phyloP scores from a whole-genome alignment of 2,888 invertebrate genomes.

The Agonopterix subpropinquella region DNA sequence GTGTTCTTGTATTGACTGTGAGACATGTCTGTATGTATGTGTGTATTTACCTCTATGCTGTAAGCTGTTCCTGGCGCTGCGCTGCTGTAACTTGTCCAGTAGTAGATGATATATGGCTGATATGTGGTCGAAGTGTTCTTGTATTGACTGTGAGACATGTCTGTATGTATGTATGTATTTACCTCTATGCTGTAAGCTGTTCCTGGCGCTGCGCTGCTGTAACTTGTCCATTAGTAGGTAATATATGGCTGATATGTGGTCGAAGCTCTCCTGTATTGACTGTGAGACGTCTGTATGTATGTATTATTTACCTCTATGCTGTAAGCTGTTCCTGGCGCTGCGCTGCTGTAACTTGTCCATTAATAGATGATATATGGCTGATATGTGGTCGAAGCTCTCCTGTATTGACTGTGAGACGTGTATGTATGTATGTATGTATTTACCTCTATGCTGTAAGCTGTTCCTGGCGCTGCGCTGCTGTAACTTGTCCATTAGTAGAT shows the following conservation, averaged over 20 bases:
- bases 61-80: constrained; percentile 42
- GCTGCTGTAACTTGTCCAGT: constrained; percentile 83
- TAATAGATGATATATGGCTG: constrained; percentile 94
- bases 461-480: constrained; percentile 60
- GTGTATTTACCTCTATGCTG: constrained; percentile 40
- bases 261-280: constrained; percentile 92
- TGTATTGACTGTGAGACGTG: constrained; percentile 89
- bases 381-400: constrained; percentile 94
- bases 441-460: constrained; percentile 39
- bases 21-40: too few species aligned
- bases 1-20: constrained; percentile 85
- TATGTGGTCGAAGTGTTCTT: constrained; percentile 92
- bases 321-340: constrained; percentile 36
- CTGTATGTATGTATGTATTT: too few species aligned
- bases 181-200: constrained; percentile 40
- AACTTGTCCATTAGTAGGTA: constrained; percentile 91
- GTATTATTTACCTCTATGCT: constrained; percentile 40
- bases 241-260: constrained; percentile 96
- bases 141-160: constrained; percentile 81
- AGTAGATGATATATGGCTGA: constrained; percentile 95
- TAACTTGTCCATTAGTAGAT: constrained; percentile 89
- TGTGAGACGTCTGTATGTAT: too few species aligned
- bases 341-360: constrained; percentile 84
- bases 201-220: constrained; percentile 60
- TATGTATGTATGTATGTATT: too few species aligned